Conservation (phyloP, 2,797 vertebrate species). For the Halcyon badia region DNA sequence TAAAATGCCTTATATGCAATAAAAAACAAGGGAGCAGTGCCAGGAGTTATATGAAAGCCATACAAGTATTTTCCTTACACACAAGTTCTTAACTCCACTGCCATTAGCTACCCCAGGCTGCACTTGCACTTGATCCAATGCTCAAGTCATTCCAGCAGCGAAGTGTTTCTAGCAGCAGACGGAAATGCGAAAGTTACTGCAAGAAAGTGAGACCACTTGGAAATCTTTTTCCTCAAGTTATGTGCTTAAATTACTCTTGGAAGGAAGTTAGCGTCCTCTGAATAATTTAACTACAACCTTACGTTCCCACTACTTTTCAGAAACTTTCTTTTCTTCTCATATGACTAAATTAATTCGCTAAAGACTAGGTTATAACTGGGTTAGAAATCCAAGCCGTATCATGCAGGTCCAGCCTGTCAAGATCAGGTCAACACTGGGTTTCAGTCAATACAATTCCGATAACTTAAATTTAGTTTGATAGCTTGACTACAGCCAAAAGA, state of each 20-base stretch:
- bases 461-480: conserved; percentile 75
- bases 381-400: conserved; percentile 81
- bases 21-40: conserved; percentile 45
- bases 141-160: conserved; percentile 70
- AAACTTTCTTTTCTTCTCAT: conserved; percentile 77
- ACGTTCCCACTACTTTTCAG: conserved; percentile 75
- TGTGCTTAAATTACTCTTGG: conserved; percentile 79
- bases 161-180: conserved; percentile 73
- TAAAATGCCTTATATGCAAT: conserved; percentile 59
- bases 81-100: conserved; percentile 62
- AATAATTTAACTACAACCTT: conserved; percentile 81
- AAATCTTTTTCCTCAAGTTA: conserved; percentile 60
- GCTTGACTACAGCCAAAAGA: conserved; percentile 74
- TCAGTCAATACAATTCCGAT: conserved; percentile 76
- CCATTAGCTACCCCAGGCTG: conserved; percentile 61
- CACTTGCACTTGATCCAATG: conserved; percentile 58
- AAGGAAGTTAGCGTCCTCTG: conserved; percentile 72
- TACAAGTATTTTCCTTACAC: conserved; percentile 50
- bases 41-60: conserved; percentile 60
- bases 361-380: conserved; percentile 77
- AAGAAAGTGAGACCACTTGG: conserved; percentile 55
- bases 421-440: conserved; percentile 81
- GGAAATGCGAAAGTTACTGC: conserved; percentile 52
- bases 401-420: conserved; percentile 88
- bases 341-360: conserved; percentile 76